These are phyloP conservation scores for Lates calcarifer DNA, from an alignment of 2,113 vertebrate species.

Conservation along the genomic window DNA sequence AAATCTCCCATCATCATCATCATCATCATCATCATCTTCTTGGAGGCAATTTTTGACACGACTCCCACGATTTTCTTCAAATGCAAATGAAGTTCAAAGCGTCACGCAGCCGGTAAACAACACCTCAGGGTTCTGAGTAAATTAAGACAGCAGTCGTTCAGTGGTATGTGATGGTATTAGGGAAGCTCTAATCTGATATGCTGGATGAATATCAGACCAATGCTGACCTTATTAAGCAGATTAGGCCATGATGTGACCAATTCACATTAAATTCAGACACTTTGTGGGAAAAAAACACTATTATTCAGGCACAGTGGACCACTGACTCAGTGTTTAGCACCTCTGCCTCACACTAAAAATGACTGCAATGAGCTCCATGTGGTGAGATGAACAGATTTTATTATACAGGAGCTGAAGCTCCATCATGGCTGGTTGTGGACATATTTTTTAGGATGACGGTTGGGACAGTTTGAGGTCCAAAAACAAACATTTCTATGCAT, in stretches of 20 bases:
- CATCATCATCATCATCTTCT: too few species aligned
- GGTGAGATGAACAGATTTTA: too few species aligned
- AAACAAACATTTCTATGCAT: neutral
- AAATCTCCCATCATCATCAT: too few species aligned
- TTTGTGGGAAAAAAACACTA: neutral
- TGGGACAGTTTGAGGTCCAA: neutral
- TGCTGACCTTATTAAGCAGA: neutral
- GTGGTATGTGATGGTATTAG: neutral
- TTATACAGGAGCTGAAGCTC: too few species aligned
- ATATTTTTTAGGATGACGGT: too few species aligned
- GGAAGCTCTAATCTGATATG: neutral
- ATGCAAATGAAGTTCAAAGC: neutral
- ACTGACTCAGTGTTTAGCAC: neutral
- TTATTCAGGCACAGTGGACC: neutral
- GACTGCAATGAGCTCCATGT: too few species aligned
- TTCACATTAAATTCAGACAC: neutral
- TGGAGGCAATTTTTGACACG: neutral
- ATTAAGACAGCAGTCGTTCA: neutral
- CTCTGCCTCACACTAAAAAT: too few species aligned
- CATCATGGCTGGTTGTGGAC: too few species aligned
- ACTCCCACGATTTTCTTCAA: conserved; percentile 4
- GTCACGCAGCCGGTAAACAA: neutral
- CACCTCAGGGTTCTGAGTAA: neutral
- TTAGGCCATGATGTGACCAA: neutral
- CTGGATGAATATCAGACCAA: neutral